Base-by-base conservation (phyloP, 2,113 vertebrate genomes). In the Bubo scandiacus region DNA sequence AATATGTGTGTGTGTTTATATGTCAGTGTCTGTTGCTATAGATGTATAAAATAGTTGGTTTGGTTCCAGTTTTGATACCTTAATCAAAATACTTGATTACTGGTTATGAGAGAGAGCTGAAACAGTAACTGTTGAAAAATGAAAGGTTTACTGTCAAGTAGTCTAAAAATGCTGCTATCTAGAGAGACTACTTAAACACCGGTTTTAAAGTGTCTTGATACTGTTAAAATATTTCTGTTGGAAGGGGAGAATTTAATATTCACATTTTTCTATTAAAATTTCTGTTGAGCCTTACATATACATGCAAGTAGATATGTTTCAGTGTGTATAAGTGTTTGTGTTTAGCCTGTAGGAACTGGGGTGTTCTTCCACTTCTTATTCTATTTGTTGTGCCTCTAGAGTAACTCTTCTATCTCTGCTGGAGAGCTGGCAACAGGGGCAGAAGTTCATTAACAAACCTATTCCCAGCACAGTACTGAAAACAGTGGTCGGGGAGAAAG, bases 51-150 rank as follows among this genome's bases (percentile, higher is more conserved):
- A 78, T 91, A 73, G n/a, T 58, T 84, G n/a, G 29, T 83, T 88
- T 91, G 43, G 6, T 57, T 93, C 43, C 40, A 54, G 15, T 88
- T 88, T 80, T 38, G 68, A 77, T 83, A 66, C 30, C 40, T 80
- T 70, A 73, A 36, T 93, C 57, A 93, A 93, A 95, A 94, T 92
- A 86, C 81, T 90, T 88, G 62, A 66, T 90, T 68, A 3, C 3
- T 65, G 58, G 15, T 90, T 80, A 61, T 86, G 62, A 82, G 73
- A 77, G 5, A 3, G 27, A 88, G 6, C 80, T 81, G 62, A 83
- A 93, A 57, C 15, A 78, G 47, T 52, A 75, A 55, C 66, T 65
- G 4, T 18, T 91, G 82, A 80, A 79, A 91, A 92, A 72, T 27
- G 18, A 29, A 62, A 55, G 29, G 15, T 82, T 88, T 87, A 19